Evolutionary conservation across 2,888 invertebrate species (phyloP), one percentile per base, ranked within the genome.

Genomic region (Leucophenga montana): DNA sequence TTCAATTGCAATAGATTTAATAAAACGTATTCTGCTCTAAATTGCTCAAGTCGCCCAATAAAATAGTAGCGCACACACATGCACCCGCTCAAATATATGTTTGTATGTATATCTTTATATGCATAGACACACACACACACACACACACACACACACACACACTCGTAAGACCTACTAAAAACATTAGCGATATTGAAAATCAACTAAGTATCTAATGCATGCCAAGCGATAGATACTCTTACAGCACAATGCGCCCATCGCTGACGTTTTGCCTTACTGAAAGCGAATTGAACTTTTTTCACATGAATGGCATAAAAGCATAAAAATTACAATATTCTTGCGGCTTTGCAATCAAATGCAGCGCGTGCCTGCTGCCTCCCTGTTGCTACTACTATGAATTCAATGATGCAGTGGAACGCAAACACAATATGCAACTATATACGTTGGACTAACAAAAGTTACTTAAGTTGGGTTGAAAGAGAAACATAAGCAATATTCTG

Each of bases 311-410:
- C 72, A 62, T 68, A 66, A 84, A 77, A 78, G 73, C 80, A 84
- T 81, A 80, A 81, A 82, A 84, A 83, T 82, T 79, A 82, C 77
- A 81, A 81, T 84, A 83, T 83, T 80, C 77, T 76, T 78, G 76
- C 71, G 75, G 74, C 74, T 64, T 62, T 50, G 69, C 64, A 68
- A 59, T 67, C 59, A 61, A 70, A n/a, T 50, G 62, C 39, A 16
- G 46, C 67, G 46, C 54, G 46, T 65, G 69, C 46, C 44, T 62
- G 9, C 46, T 48, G 20, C 62, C 46, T 20, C 27, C 18, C 13
- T 57, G 59, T 56, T 56, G 72, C 44, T 9, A 39, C 14, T 9
- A 39, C 14, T 48, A 16, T 67, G 67, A 22, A 62, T 62, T 50
- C 33, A 57, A 39, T 59, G 18, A 61, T 70, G 74, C 73, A 71